Conservation (phyloP, 2,888 invertebrate species). For the Trilocha varians region DNA sequence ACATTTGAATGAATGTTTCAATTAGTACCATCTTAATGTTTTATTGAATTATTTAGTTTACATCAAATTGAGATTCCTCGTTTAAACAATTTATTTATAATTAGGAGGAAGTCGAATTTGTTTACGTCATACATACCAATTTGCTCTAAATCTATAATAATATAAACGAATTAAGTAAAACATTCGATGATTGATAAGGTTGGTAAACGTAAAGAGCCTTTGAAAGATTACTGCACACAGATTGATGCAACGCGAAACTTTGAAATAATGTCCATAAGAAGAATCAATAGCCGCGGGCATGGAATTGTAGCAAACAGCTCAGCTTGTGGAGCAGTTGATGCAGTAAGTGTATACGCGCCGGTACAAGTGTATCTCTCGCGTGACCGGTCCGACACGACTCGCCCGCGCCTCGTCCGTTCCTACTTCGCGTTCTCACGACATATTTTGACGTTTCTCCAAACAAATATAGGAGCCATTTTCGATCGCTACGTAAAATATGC, state of each 20-base stretch:
- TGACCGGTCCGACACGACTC: conserved; percentile 56
- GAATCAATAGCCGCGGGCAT: conserved; percentile 41
- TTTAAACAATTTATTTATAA: too few species aligned
- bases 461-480: conserved; percentile 67
- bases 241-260: conserved; percentile 8
- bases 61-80: background rate
- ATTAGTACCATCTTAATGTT: background rate
- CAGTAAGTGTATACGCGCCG: conserved; percentile 8
- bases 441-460: conserved; percentile 67
- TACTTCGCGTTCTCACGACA: conserved; percentile 58
- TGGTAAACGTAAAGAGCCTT: background rate
- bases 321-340: conserved; percentile 16
- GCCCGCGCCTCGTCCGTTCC: conserved; percentile 41
- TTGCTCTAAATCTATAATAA: too few species aligned
- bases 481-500: conserved; percentile 39
- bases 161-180: too few species aligned
- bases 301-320: conserved; percentile 34
- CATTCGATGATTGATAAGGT: background rate
- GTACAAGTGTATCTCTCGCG: conserved; percentile 52
- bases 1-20: background rate
- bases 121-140: too few species aligned
- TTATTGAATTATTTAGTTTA: background rate
- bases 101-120: too few species aligned
- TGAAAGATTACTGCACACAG: background rate
- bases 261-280: conserved; percentile 13